Percentiles rank a stretch among this genome's conserved stretches.
These are phyloP conservation scores for Drosophila austrosaltans DNA, from an alignment of 2,888 invertebrate species.

Conservation along the genomic window DNA sequence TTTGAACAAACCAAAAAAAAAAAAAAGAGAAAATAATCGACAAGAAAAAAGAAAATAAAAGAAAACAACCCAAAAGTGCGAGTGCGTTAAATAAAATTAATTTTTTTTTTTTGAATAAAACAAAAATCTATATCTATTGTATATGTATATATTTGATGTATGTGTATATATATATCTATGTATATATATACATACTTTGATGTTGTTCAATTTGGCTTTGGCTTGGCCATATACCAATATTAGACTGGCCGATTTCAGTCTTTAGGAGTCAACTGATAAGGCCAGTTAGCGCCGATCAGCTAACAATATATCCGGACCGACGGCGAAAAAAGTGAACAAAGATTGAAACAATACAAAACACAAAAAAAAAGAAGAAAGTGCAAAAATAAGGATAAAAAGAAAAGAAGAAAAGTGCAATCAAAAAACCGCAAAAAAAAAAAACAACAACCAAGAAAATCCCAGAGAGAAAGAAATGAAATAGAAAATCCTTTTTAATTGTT, in stretches of 20 bases:
- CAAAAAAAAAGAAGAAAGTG: not conserved
- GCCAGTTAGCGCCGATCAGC: slow-evolving; percentile 10
- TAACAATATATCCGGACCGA: slow-evolving; percentile 1
- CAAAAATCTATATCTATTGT: slow-evolving; percentile 1
- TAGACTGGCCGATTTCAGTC: not conserved
- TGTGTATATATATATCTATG: not conserved
- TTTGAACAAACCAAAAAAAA: slow-evolving; percentile 27
- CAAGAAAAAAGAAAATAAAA: not conserved
- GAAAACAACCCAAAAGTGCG: slow-evolving; percentile 27
- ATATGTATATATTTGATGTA: not conserved
- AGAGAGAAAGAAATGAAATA: not conserved
- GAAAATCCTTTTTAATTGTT: slow-evolving; percentile 49
- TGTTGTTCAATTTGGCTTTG: not conserved
- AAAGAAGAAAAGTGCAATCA: slow-evolving; percentile 19
- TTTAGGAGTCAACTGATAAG: slow-evolving; percentile 4
- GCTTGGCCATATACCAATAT: not conserved
- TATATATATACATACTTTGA: not conserved
- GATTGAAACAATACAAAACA: not conserved
- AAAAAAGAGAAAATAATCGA: not conserved
- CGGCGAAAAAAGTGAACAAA: slow-evolving; percentile 3
- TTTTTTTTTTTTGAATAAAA: slow-evolving; percentile 1
- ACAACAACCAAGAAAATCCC: slow-evolving; percentile 15
- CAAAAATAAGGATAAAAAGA: slow-evolving; percentile 8
- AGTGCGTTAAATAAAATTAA: slow-evolving; percentile 13
- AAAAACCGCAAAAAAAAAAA: slow-evolving; percentile 11